Evolutionary conservation across 1,140 invertebrate genomes (phyloP).

Genomic region (Helicoverpa armigera): DNA sequence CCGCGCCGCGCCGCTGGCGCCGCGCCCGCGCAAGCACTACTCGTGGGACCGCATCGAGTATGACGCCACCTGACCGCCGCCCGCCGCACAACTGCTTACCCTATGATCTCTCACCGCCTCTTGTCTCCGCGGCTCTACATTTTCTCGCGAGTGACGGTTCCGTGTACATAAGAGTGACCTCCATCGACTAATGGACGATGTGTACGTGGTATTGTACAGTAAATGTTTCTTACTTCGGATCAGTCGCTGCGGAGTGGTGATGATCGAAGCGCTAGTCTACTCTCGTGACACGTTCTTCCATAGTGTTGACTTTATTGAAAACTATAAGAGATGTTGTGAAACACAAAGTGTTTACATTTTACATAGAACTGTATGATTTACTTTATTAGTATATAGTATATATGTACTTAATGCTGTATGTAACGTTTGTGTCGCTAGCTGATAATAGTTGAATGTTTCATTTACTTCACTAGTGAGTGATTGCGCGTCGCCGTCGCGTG

Average conservation of each 20-base stretch:
- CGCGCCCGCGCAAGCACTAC: slow-evolving; percentile 78
- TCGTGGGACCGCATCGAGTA: slow-evolving; percentile 84
- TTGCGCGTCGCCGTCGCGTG: slow-evolving; percentile 66
- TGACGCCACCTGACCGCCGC: slow-evolving; percentile 83
- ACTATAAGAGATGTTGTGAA: slow-evolving; percentile 69
- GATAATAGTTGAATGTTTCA: slow-evolving; percentile 70
- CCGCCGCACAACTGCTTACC: slow-evolving; percentile 40
- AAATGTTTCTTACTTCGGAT: slow-evolving; percentile 27
- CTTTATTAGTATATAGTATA: slow-evolving; percentile 59
- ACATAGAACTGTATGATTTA: slow-evolving; percentile 67
- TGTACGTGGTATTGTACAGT: slow-evolving; percentile 12
- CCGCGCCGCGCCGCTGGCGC: slow-evolving; percentile 71
- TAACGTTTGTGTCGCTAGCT: slow-evolving; percentile 80
- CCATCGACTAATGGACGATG: neutral
- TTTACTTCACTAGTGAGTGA: slow-evolving; percentile 77
- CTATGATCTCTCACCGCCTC: slow-evolving; percentile 68
- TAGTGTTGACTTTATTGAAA: slow-evolving; percentile 65
- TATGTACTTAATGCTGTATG: slow-evolving; percentile 79
- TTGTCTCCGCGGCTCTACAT: neutral
- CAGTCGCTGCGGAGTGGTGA: slow-evolving; percentile 61
- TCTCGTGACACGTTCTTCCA: slow-evolving; percentile 75
- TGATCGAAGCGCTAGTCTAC: slow-evolving; percentile 72
- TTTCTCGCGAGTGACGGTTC: neutral
- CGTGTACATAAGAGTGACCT: neutral
- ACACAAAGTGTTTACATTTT: slow-evolving; percentile 77